Base-by-base conservation (phyloP, 2,113 vertebrate genomes). In the Cyprinodon variegatus region DNA sequence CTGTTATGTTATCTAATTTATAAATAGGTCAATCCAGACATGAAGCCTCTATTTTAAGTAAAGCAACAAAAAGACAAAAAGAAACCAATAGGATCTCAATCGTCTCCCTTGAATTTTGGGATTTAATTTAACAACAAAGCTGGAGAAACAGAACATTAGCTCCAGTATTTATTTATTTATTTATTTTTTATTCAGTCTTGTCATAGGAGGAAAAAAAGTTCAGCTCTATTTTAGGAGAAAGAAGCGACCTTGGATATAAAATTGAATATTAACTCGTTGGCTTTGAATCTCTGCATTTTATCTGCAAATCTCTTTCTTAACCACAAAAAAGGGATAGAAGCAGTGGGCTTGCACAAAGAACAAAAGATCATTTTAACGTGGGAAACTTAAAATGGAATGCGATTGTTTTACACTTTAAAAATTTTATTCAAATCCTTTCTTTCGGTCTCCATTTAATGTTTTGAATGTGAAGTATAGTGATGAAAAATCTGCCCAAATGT, bases 1-100 rank as follows among this genome's bases (percentile, higher is more conserved):
- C 87, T 86, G 81, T 89, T 89, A 78, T 77, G 69, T 78, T 80
- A 81, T 87, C 74, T 60, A 68, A 78, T 87, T 88, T 71, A 77
- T 90, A 92, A 89, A 89, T 91, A 77, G 90, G 90, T 91, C 90
- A 90, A 70, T 83, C 79, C 84, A 74, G 72, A 82, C 61, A 70
- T 65, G 76, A 48, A 0, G 70, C 66, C 61, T 71, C 65, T 15
- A 39, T 78, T 43, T 41, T 53, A 62, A 59, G 40, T 61, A 63
- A 78, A 77, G 37, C 61, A 29, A 17, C 50, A 61, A 13, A 64
- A 59, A 62, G 0, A 13, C 60, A 66, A 82, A 71, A 1, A 43
- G 40, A 15, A 67, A 65, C 61, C 64, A 37, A 61, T 57, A n/a
- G n/a, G 50, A 57, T n/a, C 6, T 0, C 8, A 12, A n/a, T 2